phyloP scores from a whole-genome alignment of 2,113 vertebrate species.

The Bostrychus sinensis region DNA sequence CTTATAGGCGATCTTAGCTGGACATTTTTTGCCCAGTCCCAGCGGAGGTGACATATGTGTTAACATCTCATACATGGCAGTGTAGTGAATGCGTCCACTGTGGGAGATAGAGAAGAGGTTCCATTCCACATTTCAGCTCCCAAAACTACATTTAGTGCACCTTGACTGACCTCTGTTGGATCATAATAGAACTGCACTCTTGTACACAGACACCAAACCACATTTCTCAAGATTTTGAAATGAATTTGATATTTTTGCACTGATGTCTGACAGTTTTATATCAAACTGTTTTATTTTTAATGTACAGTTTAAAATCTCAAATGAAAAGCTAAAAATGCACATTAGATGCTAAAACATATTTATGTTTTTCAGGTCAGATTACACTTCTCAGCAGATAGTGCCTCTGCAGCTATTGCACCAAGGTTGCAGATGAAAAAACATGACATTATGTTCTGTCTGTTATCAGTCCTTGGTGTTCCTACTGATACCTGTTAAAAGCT shows the following conservation, averaged over 20 bases:
- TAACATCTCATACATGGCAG: slow-evolving; percentile 99
- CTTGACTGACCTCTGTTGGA: slow-evolving; percentile 74
- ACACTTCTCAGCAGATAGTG: not conserved
- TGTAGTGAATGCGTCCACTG: slow-evolving; percentile 99
- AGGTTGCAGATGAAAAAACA: not conserved
- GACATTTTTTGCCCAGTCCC: slow-evolving; percentile 98
- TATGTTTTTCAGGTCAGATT: not conserved
- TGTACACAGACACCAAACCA: no score
- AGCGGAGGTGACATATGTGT: slow-evolving; percentile 99
- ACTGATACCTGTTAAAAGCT: no score
- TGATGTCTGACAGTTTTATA: no score
- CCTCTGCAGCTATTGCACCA: not conserved
- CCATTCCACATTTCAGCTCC: not conserved
- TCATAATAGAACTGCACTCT: not conserved
- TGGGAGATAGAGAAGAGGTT: not conserved
- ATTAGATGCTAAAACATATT: no score
- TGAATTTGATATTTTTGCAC: no score
- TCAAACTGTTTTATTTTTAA: no score
- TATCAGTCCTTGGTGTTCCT: no score
- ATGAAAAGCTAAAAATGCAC: no score
- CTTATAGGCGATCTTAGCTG: slow-evolving; percentile 99
- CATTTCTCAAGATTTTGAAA: no score
- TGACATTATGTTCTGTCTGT: no score
- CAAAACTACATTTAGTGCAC: slow-evolving; percentile 17
- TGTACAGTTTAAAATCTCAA: no score